Conservation (phyloP, 1,140 invertebrate genomes). For the Papilio aristodemus region DNA sequence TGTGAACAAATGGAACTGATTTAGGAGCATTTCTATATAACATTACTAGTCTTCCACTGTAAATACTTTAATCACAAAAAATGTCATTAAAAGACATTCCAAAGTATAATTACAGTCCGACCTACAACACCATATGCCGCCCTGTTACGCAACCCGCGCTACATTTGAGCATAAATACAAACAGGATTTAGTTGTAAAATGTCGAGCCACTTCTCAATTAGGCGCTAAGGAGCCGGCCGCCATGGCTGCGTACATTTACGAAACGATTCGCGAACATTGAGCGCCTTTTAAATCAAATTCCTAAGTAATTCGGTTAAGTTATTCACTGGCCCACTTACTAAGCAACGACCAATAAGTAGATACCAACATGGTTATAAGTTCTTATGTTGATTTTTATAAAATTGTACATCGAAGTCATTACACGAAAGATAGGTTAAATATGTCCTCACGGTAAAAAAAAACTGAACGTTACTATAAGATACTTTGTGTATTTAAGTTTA, state of each 20-base stretch:
- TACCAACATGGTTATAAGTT: not conserved
- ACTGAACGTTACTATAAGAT: too few species aligned
- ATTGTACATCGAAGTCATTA: not conserved
- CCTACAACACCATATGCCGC: not conserved
- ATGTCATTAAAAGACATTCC: not conserved
- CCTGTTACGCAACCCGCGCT: not conserved
- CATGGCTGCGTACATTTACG: not conserved
- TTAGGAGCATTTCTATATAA: too few species aligned
- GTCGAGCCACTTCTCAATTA: slow-evolving; percentile 11
- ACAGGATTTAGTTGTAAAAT: slow-evolving; percentile 15
- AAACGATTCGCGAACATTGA: slow-evolving; percentile 12
- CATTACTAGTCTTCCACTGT: not conserved
- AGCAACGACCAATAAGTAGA: not conserved
- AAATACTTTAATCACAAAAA: not conserved
- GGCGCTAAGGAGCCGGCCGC: not conserved
- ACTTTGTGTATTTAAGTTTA: too few species aligned
- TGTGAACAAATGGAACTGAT: too few species aligned
- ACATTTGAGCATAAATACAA: slow-evolving; percentile 6
- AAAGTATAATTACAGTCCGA: not conserved
- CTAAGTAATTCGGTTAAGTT: slow-evolving; percentile 21
- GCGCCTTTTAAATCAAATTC: slow-evolving; percentile 17
- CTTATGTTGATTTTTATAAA: not conserved
- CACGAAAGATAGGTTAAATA: too few species aligned
- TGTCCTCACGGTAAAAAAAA: too few species aligned
- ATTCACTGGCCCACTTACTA: slow-evolving; percentile 7